Percentiles rank a stretch among this genome's conserved stretches.
Evolutionary conservation across 2,113 vertebrate species (phyloP).

Genomic region (Struthio camelus): DNA sequence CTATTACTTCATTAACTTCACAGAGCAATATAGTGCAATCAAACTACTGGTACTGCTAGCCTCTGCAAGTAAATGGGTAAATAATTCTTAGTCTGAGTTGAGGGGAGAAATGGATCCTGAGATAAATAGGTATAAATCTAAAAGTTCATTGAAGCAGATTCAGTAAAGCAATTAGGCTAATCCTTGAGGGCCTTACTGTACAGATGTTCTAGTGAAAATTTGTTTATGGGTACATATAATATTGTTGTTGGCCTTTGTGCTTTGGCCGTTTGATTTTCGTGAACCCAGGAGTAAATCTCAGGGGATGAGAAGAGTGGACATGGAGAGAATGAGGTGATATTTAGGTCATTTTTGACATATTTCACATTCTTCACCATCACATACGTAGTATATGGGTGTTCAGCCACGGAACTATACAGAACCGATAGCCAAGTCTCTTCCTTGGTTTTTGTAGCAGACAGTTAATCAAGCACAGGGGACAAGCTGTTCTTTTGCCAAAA

Average conservation of each 20-base stretch:
- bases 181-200: not conserved
- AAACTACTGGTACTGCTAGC: not conserved
- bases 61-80: not conserved
- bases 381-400: not conserved
- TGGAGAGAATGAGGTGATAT: not conserved
- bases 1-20: not conserved
- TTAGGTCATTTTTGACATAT: not conserved
- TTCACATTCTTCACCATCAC: rapidly evolving
- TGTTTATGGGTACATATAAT: not conserved
- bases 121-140: not conserved
- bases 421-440: not conserved
- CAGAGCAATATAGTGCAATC: not conserved
- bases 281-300: not conserved
- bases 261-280: not conserved
- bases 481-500: not conserved
- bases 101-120: not conserved
- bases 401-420: not conserved
- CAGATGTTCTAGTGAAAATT: not conserved
- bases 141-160: not conserved
- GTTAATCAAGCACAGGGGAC: not conserved
- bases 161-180: not conserved
- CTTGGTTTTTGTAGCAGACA: not conserved
- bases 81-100: not conserved
- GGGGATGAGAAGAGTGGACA: not conserved
- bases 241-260: not conserved